A percentile compares a stretch with the other conserved stretches of the same genome.
These are phyloP conservation scores for Odontothrips loti DNA, from an alignment of 2,888 invertebrate species.

Conservation along the genomic window DNA sequence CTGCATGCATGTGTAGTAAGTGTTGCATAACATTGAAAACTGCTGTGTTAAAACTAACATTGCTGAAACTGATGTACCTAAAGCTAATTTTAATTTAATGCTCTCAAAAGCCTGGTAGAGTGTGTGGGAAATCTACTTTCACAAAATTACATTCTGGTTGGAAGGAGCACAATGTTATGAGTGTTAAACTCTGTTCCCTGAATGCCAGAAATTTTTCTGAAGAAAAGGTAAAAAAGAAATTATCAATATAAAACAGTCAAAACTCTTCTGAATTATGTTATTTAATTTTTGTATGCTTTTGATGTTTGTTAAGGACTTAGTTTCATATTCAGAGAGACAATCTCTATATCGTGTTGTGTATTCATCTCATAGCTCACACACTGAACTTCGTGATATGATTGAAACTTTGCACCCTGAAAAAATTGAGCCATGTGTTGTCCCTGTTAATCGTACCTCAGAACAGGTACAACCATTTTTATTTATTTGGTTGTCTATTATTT, in stretches of 20 bases:
- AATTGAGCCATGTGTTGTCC: background rate
- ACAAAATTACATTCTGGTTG: background rate
- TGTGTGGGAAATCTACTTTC: background rate
- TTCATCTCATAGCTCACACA: background rate
- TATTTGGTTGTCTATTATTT: background rate
- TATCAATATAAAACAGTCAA: background rate
- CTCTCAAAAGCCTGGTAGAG: background rate
- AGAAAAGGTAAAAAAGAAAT: background rate
- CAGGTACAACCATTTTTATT: background rate
- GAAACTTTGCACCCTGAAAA: background rate
- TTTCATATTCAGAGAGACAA: background rate
- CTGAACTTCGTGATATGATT: slow-evolving; percentile 12
- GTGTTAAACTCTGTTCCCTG: background rate
- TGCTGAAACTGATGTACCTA: too few species aligned
- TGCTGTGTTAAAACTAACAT: background rate
- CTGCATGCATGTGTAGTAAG: background rate
- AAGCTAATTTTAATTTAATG: too few species aligned
- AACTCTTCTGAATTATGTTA: background rate
- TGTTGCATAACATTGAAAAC: background rate
- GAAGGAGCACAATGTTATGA: background rate
- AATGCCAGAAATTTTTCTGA: background rate
- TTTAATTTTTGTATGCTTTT: background rate
- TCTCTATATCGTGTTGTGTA: background rate
- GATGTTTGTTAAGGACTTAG: background rate
- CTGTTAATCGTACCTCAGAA: background rate